These are phyloP conservation scores for Echinometra lucunter DNA, from an alignment of 53 echinoderm and acorn worm genomes.

Conservation along the genomic window DNA sequence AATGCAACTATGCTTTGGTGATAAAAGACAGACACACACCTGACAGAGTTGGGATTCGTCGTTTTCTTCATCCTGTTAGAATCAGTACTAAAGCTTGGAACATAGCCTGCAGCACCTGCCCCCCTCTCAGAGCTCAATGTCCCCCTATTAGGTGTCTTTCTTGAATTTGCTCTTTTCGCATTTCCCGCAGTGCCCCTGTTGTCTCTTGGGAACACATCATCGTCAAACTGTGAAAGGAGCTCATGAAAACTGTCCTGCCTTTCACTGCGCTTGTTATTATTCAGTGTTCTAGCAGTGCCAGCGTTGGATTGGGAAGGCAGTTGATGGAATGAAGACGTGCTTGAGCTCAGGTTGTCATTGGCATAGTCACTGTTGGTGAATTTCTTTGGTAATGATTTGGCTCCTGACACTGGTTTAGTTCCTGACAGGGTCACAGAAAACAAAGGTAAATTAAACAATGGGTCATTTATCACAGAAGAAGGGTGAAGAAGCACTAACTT, in stretches of 20 bases:
- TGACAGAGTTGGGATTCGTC: slow-evolving; percentile 41
- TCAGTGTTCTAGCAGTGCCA: not conserved
- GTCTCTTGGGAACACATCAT: not conserved
- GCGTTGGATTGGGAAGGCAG: not conserved
- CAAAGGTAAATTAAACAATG: not conserved
- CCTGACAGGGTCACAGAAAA: not conserved
- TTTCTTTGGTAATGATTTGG: slow-evolving; percentile 45
- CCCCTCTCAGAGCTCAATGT: not conserved
- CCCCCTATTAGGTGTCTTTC: slow-evolving; percentile 33
- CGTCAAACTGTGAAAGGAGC: slow-evolving; percentile 19
- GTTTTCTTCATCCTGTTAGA: slow-evolving; percentile 35
- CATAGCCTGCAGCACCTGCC: slow-evolving; percentile 31
- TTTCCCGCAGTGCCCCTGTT: not conserved
- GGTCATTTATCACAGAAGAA: not conserved
- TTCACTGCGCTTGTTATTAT: slow-evolving; percentile 30
- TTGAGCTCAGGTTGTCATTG: slow-evolving; percentile 47
- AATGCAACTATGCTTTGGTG: not conserved
- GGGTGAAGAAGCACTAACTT: too few species aligned
- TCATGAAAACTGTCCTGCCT: slow-evolving; percentile 33
- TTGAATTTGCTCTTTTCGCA: not conserved
- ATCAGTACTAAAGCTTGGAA: slow-evolving; percentile 37
- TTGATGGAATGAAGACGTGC: not conserved
- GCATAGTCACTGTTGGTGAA: slow-evolving; percentile 47
- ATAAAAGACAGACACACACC: not conserved
- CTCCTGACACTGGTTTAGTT: not conserved